Conservation (phyloP, 1,140 invertebrate genomes). For the Portunus trituberculatus region DNA sequence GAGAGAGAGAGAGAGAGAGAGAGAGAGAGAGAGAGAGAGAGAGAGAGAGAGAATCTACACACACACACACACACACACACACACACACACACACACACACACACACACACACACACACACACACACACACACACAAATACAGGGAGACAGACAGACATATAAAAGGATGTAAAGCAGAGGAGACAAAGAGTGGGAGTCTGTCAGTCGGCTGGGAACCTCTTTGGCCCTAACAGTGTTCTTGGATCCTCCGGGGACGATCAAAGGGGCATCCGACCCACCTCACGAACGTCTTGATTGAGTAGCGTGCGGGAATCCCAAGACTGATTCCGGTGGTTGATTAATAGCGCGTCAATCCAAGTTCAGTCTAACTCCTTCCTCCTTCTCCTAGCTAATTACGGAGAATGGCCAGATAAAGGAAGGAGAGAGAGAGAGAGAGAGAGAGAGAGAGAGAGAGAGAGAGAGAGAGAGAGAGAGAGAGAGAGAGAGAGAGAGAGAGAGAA, state of each 20-base stretch:
- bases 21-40: slow-evolving; percentile 45
- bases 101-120: no score
- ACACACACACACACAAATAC: no score
- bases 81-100: no score
- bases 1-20: slow-evolving; percentile 38
- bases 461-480: neutral
- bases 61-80: no score
- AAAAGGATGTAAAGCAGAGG: neutral
- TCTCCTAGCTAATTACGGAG: slow-evolving; percentile 60
- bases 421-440: slow-evolving; percentile 49
- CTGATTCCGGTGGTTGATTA: slow-evolving; percentile 55
- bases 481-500: neutral
- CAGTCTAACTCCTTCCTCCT: slow-evolving; percentile 54
- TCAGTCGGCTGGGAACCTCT: no score
- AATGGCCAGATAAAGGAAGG: neutral
- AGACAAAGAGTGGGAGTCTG: neutral
- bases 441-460: neutral
- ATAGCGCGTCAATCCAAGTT: slow-evolving; percentile 59
- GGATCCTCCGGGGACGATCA: neutral
- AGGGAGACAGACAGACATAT: neutral
- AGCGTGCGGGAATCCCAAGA: slow-evolving; percentile 47
- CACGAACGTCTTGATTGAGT: slow-evolving; percentile 47
- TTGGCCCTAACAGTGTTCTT: slow-evolving; percentile 10
- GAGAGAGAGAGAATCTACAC: neutral
- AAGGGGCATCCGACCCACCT: slow-evolving; percentile 31